Conservation (phyloP, 2,797 vertebrate genomes). For the Parauchenoglanis punctatus region DNA sequence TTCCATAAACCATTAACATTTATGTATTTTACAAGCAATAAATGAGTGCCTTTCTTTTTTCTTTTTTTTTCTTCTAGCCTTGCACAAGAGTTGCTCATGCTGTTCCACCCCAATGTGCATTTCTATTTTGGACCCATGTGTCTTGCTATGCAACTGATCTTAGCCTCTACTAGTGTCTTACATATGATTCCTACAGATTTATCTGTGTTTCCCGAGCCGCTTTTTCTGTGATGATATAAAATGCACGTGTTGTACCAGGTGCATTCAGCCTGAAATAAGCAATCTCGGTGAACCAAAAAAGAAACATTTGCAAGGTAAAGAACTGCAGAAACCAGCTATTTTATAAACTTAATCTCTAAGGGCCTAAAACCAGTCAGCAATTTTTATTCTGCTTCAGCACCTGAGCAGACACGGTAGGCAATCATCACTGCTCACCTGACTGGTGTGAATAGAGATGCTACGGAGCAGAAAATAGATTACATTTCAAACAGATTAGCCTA, state of each 20-base stretch:
- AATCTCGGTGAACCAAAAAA: neutral
- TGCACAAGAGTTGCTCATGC: neutral
- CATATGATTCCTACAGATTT: neutral
- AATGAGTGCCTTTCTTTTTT: neutral
- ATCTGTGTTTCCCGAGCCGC: neutral
- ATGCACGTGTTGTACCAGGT: constrained; percentile 3
- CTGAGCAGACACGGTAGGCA: neutral
- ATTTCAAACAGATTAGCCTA: neutral
- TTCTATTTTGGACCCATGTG: neutral
- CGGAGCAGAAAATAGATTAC: neutral
- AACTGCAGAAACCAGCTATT: neutral
- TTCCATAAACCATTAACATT: neutral
- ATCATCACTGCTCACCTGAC: neutral
- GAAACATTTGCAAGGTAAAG: neutral
- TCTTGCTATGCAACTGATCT: neutral
- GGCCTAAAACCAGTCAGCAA: neutral
- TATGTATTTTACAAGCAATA: neutral
- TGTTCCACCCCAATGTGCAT: neutral
- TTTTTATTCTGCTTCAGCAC: neutral
- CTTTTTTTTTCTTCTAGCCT: neutral
- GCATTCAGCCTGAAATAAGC: constrained; percentile 3
- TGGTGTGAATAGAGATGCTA: neutral
- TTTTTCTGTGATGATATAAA: neutral
- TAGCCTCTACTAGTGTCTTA: neutral
- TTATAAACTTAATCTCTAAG: neutral